Percentiles rank a stretch among this genome's conserved stretches.
Conservation (phyloP, 53 echinoderm and acorn worm species). For the Glandiceps talaboti region DNA sequence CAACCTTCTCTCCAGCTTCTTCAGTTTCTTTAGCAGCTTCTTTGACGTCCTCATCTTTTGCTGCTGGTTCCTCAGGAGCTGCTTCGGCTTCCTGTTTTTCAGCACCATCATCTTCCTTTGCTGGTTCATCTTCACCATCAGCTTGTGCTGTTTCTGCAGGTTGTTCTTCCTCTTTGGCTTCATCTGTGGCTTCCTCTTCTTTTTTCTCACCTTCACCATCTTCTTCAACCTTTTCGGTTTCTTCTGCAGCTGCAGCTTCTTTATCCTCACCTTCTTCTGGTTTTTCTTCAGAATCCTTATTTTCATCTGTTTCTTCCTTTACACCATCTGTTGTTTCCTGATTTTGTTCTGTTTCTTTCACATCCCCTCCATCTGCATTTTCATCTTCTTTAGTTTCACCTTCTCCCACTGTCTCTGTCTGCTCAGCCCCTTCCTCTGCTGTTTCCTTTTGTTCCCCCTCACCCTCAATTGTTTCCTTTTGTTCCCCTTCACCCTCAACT, state of each 20-base stretch:
- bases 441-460: background rate
- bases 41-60: background rate
- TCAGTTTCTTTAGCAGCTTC: slow-evolving; percentile 12
- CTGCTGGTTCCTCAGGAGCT: slow-evolving; percentile 4
- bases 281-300: slow-evolving; percentile 7
- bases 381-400: background rate
- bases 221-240: slow-evolving; percentile 7
- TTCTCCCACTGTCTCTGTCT: background rate
- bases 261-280: slow-evolving; percentile 2
- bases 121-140: background rate
- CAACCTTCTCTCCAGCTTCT: slow-evolving; percentile 7
- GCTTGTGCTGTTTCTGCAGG: background rate
- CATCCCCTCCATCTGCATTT: slow-evolving; percentile 2
- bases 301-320: background rate
- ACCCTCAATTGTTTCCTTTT: background rate
- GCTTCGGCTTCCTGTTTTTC: background rate
- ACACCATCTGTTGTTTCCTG: slow-evolving; percentile 3
- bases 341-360: background rate
- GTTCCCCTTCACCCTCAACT: background rate
- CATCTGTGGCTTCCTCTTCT: background rate
- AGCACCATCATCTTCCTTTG: background rate
- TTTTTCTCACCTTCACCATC: background rate
- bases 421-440: background rate
- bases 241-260: slow-evolving; percentile 2
- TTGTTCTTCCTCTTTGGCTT: background rate